phyloP scores from a whole-genome alignment of 2,797 vertebrate species.

The Protosalanx chinensis region DNA sequence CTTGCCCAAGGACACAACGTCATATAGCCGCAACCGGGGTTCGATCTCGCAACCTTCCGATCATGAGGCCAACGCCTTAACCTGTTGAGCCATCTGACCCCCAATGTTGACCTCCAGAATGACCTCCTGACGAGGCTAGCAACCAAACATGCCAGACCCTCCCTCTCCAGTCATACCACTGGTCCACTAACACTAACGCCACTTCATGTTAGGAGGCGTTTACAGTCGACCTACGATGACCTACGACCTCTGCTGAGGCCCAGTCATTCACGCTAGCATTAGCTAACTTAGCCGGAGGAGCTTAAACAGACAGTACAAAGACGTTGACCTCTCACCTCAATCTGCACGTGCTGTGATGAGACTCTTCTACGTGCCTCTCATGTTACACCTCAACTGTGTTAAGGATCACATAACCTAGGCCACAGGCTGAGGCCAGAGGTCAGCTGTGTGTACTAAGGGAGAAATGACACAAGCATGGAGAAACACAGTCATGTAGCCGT shows the following conservation, averaged over 20 bases:
- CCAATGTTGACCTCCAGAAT: too few relatives aligned
- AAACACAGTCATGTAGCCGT: conserved; percentile 3
- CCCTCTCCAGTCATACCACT: not conserved
- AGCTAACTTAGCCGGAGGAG: not conserved
- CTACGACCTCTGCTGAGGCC: not conserved
- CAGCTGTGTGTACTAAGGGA: not conserved
- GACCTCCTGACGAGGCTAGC: too few relatives aligned
- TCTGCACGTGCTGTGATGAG: conserved; percentile 1
- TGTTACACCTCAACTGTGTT: conserved; percentile 5
- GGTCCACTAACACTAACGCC: not conserved
- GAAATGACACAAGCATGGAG: conserved; percentile 5
- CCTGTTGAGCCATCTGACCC: too few relatives aligned
- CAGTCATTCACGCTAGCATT: not conserved
- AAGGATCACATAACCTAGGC: not conserved
- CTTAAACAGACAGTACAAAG: not conserved
- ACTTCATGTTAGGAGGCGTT: not conserved
- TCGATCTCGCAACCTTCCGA: too few relatives aligned
- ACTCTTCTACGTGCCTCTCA: conserved; percentile 7
- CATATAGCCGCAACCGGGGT: too few relatives aligned
- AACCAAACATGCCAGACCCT: not conserved
- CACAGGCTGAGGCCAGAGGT: conserved; percentile 7
- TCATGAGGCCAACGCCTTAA: too few relatives aligned
- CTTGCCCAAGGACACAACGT: too few relatives aligned
- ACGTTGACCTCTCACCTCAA: not conserved
- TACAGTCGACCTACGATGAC: not conserved